Conservation (phyloP, 2,888 invertebrate species). For the Poecilobothrus nobilitatus region DNA sequence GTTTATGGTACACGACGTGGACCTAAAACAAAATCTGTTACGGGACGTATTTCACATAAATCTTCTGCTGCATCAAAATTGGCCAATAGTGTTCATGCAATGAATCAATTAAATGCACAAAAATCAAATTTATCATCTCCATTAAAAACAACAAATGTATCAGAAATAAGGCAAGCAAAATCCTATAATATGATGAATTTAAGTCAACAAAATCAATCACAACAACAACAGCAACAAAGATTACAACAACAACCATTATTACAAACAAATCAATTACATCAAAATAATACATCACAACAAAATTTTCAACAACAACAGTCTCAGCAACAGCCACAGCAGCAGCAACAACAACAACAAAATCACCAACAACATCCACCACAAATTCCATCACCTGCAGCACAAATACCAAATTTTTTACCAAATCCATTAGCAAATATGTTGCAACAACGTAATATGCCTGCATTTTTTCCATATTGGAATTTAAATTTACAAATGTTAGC, state of each 20-base stretch:
- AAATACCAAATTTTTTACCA: slow-evolving; percentile 30
- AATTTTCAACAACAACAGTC: slow-evolving; percentile 22
- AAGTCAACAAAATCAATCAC: slow-evolving; percentile 30
- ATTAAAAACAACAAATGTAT: slow-evolving; percentile 22
- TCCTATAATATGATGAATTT: slow-evolving; percentile 29
- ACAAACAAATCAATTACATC: slow-evolving; percentile 19
- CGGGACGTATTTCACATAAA: slow-evolving; percentile 24
- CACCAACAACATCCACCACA: slow-evolving; percentile 25
- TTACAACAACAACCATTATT: slow-evolving; percentile 17
- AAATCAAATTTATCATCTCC: slow-evolving; percentile 3
- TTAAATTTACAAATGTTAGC: slow-evolving; percentile 43
- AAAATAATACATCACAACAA: slow-evolving; percentile 12
- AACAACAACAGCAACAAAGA: slow-evolving; percentile 21
- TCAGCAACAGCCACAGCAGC: slow-evolving; percentile 19
- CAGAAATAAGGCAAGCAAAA: slow-evolving; percentile 21
- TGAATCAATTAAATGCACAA: slow-evolving; percentile 7
- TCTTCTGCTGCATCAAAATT: slow-evolving; percentile 14
- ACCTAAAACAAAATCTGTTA: slow-evolving; percentile 54
- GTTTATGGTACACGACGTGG: slow-evolving; percentile 85
- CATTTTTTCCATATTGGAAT: slow-evolving; percentile 43
- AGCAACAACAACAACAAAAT: slow-evolving; percentile 23
- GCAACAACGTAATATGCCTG: slow-evolving; percentile 37
- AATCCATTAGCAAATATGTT: slow-evolving; percentile 37
- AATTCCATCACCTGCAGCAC: slow-evolving; percentile 30
- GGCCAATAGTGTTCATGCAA: background rate